A percentile compares a stretch with the other conserved stretches of the same genome.
Evolutionary conservation across 2,888 invertebrate genomes (phyloP).

Genomic region (Drosophila infuscata): DNA sequence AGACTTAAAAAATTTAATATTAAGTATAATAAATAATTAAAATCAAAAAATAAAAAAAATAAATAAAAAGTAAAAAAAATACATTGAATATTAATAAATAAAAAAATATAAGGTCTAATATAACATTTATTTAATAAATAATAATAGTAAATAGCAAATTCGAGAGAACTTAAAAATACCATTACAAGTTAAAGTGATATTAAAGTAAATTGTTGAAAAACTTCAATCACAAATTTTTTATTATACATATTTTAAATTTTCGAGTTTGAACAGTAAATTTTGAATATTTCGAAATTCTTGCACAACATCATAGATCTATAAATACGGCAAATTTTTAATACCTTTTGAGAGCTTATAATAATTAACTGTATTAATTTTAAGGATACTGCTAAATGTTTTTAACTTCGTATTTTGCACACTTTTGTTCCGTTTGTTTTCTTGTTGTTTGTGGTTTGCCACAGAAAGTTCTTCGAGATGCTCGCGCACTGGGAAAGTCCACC

Average conservation of each 20-base stretch:
- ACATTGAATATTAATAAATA: not conserved
- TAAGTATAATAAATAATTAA: not conserved
- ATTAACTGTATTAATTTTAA: not conserved
- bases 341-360: constrained; percentile 27
- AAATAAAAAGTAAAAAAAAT: not conserved
- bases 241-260: not conserved
- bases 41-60: not conserved
- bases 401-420: constrained; percentile 20
- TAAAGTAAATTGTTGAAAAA: not conserved
- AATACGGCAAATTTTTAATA: constrained; percentile 17
- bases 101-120: not conserved
- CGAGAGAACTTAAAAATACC: not conserved
- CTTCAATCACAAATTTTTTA: not conserved
- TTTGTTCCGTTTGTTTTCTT: constrained; percentile 8
- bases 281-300: not conserved
- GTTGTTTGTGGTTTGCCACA: constrained; percentile 1
- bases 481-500: constrained; percentile 35
- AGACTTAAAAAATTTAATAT: not conserved
- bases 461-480: not conserved
- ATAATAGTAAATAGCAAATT: not conserved
- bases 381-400: constrained; percentile 1
- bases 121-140: not conserved
- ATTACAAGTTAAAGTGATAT: not conserved
- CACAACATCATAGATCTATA: not conserved
- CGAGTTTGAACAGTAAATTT: not conserved